Percentiles rank a stretch among this genome's conserved stretches.
phyloP scores from a whole-genome alignment of 2,113 vertebrate genomes.

The Alosa alosa region DNA sequence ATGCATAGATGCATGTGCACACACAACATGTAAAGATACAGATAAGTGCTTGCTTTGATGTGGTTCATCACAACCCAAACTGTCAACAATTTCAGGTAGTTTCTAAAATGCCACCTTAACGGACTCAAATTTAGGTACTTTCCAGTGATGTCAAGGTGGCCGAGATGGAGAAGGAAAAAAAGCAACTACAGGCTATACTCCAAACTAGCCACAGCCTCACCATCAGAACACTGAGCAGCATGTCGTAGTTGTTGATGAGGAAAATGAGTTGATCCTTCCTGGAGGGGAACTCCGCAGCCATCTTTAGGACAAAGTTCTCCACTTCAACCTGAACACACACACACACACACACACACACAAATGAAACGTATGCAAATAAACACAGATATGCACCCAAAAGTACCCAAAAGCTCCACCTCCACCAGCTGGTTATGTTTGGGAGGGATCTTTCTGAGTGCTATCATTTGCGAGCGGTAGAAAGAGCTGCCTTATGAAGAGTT shows the following conservation, averaged over 20 bases:
- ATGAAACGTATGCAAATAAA: background rate
- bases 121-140: background rate
- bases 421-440: background rate
- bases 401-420: background rate
- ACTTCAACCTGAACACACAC: constrained; percentile 77
- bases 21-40: background rate
- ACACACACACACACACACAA: constrained; percentile 11
- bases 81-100: background rate
- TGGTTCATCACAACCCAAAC: background rate
- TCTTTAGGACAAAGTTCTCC: constrained; percentile 90
- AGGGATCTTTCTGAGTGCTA: no score
- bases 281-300: constrained; percentile 91
- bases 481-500: background rate
- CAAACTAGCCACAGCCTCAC: constrained; percentile 56
- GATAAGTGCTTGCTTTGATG: no score
- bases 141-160: background rate
- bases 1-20: background rate
- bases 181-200: background rate
- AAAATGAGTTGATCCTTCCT: constrained; percentile 90
- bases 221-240: constrained; percentile 91
- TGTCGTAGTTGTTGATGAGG: constrained; percentile 96
- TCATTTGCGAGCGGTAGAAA: background rate
- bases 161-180: background rate
- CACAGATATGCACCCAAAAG: background rate
- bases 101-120: background rate